Evolutionary conservation across 2,113 vertebrate genomes (phyloP).

Genomic region (Lethenteron camtschaticum): DNA sequence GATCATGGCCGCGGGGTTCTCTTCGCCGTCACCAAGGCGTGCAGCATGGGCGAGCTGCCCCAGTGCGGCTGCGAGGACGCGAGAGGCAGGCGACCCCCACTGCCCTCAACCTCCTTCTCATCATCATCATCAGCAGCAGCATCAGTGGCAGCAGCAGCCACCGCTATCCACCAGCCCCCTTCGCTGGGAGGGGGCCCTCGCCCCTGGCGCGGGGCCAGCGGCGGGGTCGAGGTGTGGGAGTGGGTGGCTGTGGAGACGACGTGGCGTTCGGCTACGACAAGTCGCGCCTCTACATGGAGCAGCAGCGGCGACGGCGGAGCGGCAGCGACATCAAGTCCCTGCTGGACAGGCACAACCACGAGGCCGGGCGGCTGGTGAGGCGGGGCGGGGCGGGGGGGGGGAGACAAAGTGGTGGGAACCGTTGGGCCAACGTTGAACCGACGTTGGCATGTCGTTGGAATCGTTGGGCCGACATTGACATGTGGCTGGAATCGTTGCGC

Average conservation of each 20-base stretch:
- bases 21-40: conserved; percentile 83
- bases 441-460: too few relatives aligned
- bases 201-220: conserved; percentile 14
- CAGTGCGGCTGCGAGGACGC: conserved; percentile 70
- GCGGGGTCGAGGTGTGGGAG: conserved; percentile 46
- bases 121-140: too few relatives aligned
- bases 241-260: conserved; percentile 86
- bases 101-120: conserved; percentile 12
- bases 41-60: conserved; percentile 83
- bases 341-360: conserved; percentile 82
- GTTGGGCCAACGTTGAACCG: too few relatives aligned
- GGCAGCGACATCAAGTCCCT: conserved; percentile 75
- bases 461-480: too few relatives aligned
- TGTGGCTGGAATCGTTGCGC: too few relatives aligned
- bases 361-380: conserved; percentile 69
- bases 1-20: conserved; percentile 64
- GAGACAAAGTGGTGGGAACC: neutral
- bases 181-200: conserved; percentile 13
- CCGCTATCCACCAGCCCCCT: neutral
- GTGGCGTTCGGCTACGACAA: conserved; percentile 90
- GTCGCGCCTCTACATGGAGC: conserved; percentile 86
- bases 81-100: conserved; percentile 30
- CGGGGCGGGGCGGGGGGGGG: neutral
- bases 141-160: neutral
- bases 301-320: conserved; percentile 55